Percentiles rank a stretch among this genome's conserved stretches.
Evolutionary conservation across 1,140 invertebrate genomes (phyloP).

Genomic region (Macrosteles quadrilineatus): DNA sequence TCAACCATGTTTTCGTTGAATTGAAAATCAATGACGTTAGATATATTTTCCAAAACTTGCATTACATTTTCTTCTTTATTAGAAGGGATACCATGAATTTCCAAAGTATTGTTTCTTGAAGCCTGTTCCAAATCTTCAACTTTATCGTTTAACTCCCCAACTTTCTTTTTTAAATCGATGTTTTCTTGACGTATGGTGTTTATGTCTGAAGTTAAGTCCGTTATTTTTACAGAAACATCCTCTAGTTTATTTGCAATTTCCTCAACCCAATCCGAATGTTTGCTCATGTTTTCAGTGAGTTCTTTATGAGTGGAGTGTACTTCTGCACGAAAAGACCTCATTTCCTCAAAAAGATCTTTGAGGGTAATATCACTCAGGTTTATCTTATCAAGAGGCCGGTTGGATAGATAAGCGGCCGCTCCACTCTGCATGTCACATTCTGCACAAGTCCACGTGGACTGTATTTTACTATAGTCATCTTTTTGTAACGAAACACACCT

Average conservation of each 20-base stretch:
- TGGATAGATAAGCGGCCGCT: not conserved
- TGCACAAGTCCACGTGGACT: not conserved
- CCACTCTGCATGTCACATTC: not conserved
- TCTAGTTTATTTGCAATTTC: not conserved
- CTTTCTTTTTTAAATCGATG: slow-evolving; percentile 11
- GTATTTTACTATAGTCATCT: not conserved
- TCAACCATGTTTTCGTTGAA: not conserved
- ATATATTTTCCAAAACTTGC: not conserved
- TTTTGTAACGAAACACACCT: not conserved
- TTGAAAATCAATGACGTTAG: not conserved
- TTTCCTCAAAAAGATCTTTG: not conserved
- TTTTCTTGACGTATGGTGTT: slow-evolving; percentile 22
- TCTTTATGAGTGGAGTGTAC: not conserved
- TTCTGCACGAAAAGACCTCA: not conserved
- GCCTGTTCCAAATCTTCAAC: slow-evolving; percentile 3
- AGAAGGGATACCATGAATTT: slow-evolving; percentile 17
- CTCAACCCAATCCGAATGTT: slow-evolving; percentile 9
- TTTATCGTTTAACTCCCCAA: not conserved
- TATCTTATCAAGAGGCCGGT: not conserved
- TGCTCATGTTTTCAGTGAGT: not conserved
- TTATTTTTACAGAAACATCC: not conserved
- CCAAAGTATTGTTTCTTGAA: not conserved
- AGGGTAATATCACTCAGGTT: not conserved
- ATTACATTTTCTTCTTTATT: not conserved
- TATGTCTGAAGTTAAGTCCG: not conserved